A percentile compares a stretch with the other conserved stretches of the same genome.
Conservation (phyloP, 53 echinoderm and acorn worm genomes). For the Paracentrotus lividus region DNA sequence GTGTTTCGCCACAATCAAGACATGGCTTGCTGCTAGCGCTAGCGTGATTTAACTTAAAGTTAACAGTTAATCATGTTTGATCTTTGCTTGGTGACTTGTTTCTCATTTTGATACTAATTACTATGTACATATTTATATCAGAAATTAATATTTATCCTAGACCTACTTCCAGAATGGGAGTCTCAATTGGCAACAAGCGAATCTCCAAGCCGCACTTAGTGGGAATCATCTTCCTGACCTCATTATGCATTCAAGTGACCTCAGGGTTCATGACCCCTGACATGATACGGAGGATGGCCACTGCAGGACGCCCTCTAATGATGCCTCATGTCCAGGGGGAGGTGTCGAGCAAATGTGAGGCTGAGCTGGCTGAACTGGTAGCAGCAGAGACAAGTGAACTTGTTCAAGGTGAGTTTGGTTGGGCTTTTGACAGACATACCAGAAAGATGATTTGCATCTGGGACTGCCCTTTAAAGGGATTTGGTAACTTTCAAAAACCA, state of each 20-base stretch:
- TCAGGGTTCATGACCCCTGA: constrained; percentile 41
- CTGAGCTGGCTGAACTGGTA: constrained; percentile 13
- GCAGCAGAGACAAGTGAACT: neutral
- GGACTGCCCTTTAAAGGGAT: no score
- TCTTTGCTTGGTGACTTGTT: no score
- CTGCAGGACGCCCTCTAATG: constrained; percentile 11
- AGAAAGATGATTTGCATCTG: neutral
- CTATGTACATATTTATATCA: no score
- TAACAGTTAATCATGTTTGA: no score
- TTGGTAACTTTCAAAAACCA: no score
- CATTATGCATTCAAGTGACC: constrained; percentile 22
- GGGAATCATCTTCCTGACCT: neutral
- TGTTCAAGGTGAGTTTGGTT: neutral
- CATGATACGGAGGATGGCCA: constrained; percentile 8
- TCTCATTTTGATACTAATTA: no score
- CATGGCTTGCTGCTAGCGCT: no score
- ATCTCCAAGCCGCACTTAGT: neutral
- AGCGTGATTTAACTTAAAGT: no score
- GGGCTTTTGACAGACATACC: neutral
- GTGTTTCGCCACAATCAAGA: no score
- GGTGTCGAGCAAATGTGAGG: neutral
- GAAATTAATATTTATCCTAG: no score
- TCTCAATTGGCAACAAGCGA: neutral
- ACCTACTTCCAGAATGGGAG: neutral
- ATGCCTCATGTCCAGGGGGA: neutral